Evolutionary conservation across 2,113 vertebrate genomes (phyloP), one percentile per base, ranked within the genome.

Genomic region (Atlantisia rogersi): DNA sequence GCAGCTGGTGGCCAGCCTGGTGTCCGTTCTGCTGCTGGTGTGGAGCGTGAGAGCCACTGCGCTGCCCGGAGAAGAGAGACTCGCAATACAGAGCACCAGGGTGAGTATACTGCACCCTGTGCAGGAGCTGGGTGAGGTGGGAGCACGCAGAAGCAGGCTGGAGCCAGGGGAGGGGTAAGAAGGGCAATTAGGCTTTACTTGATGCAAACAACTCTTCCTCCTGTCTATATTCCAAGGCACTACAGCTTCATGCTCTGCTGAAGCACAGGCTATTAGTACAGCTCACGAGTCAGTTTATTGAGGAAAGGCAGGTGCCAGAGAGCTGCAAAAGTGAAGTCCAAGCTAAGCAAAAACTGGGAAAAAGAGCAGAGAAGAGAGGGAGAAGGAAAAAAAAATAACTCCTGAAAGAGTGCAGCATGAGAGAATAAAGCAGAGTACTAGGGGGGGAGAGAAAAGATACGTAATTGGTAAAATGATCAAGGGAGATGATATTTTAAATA

Each of bases 1-100:
- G 97, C 96, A 94, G 84, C 91, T 95, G 91, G 71, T 95, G 80
- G 91, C 85, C 69, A 98, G 98, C 92, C 97, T 98, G 71, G 95
- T 98, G 79, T 98, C 98, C 71, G 95, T 99, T 62, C 98, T 99
- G 98, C 98, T 99, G 96, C 94, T 99, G 82, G 90, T 98, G 92
- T 98, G 98, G 98, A 98, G 98, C 22, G 91, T 98, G 82, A 98
- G 97, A 97, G 98, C 98, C 92, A 97, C 98, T 2, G 98, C 98
- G n/a, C 97, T 98, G 98, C 98, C 98, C 31, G 90, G 97, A 42
- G 99, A 99, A 20, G 98, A 99, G 40, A 98, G 98, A 86, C 98
- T 97, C 48, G 92, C 97, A 26, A n/a, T 97, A 78, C 98, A 98
- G 63, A 86, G 90, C 76, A 98, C 95, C 84, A 97, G 98, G 98